Base-by-base conservation (phyloP, 2,888 invertebrate genomes). In the Agrochola lota region DNA sequence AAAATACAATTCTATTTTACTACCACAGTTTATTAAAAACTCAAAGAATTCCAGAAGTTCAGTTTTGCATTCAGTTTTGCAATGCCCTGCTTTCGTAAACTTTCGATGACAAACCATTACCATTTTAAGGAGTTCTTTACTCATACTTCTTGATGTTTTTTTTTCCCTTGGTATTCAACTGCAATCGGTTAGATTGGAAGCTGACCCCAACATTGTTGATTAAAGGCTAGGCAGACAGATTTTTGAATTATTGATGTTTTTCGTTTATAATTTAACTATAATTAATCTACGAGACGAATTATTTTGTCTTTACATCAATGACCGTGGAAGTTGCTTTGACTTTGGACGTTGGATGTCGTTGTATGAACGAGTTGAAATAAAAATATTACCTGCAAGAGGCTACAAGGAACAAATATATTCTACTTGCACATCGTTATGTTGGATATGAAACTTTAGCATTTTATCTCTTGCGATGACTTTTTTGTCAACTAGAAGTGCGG, bases 401-500 rank as follows among this genome's bases (percentile, higher is more conserved):
- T 59, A 15, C 30, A 49, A 85, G 35, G 12, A 63, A 73, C 55
- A n/a, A 70, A 84, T 59, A 5, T 67, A 60, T 78, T 83, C 59
- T 55, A 15, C 35, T 64, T 5, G 3, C n/a, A 69, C 15, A 46
- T 46, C n/a, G 40, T 43, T 59, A 71, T 64, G 63, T 60, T 46
- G 12, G 59, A 71, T 73, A 69, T 74, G 30, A 76, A 78, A 84
- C 71, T 84, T 85, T 63, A 66, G 68, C 69, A 74, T 78, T 83
- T 84, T 71, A 79, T 84, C 64, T 62, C 52, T 12, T 26, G 62
- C 11, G 5, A 62, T 71, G 30, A 71, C 73, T 62, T 64, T 72
- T 71, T 57, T 74, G 68, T 55, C 57, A 78, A 86, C 74, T 79
- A 79, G 5, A 74, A 84, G 73, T 71, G 76, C 71, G 74, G 68